These are phyloP conservation scores for Dendrolimus houi DNA, from an alignment of 2,888 invertebrate genomes.

Conservation along the genomic window DNA sequence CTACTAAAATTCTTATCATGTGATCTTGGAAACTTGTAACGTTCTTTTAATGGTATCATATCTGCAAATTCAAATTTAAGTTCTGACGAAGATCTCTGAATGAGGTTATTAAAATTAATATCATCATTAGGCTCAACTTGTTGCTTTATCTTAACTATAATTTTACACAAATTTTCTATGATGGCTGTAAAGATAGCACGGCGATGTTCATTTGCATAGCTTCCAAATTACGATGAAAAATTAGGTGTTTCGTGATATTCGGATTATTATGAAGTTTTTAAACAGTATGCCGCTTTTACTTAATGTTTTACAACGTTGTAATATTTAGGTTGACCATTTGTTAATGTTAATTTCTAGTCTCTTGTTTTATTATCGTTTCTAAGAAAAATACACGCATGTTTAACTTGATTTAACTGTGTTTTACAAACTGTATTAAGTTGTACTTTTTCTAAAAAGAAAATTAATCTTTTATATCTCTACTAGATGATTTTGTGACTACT, in stretches of 20 bases:
- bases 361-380: slow-evolving; percentile 9
- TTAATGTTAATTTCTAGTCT: too few relatives aligned
- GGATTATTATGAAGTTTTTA: neutral
- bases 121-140: neutral
- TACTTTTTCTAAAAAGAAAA: too few relatives aligned
- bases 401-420: too few relatives aligned
- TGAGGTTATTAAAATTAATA: neutral
- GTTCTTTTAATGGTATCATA: neutral
- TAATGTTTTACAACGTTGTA: neutral
- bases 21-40: neutral
- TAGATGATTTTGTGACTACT: too few relatives aligned
- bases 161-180: slow-evolving; percentile 16
- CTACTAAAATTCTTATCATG: too few relatives aligned
- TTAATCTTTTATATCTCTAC: too few relatives aligned
- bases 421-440: too few relatives aligned
- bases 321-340: too few relatives aligned
- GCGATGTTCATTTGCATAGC: slow-evolving; percentile 31
- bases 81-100: neutral
- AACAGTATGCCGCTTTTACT: neutral
- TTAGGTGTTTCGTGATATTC: slow-evolving; percentile 25
- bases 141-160: neutral
- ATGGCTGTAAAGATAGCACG: slow-evolving; percentile 26
- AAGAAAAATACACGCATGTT: slow-evolving; percentile 1
- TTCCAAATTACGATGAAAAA: slow-evolving; percentile 30
- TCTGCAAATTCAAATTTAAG: neutral